phyloP scores from a whole-genome alignment of 92 coral and sea anemone species.

The Epizoanthus scotinus region DNA sequence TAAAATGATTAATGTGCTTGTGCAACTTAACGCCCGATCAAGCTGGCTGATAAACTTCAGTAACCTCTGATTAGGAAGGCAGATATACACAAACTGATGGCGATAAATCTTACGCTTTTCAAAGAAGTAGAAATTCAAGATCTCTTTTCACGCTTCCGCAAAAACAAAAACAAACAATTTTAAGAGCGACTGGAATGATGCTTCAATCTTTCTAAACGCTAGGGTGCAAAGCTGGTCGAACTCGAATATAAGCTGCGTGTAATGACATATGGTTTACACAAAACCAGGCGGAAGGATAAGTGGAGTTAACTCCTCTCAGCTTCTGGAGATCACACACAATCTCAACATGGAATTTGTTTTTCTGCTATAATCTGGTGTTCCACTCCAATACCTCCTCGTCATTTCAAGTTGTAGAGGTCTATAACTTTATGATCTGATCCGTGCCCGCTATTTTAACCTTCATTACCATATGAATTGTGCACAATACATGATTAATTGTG shows the following conservation, averaged over 20 bases:
- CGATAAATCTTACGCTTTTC: constrained; percentile 14
- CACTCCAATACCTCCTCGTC: constrained; percentile 28
- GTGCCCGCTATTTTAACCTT: constrained; percentile 45
- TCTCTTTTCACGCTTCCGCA: constrained; percentile 28
- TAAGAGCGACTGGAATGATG: constrained; percentile 35
- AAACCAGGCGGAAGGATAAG: background rate
- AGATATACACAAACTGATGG: constrained; percentile 7
- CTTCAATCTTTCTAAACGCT: constrained; percentile 36
- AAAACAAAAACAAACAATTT: constrained; percentile 41
- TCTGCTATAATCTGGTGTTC: constrained; percentile 11
- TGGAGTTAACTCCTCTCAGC: background rate
- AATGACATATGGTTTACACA: constrained; percentile 19
- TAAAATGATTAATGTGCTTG: constrained; percentile 34
- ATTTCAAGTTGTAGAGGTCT: constrained; percentile 17
- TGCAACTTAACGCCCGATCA: constrained; percentile 44
- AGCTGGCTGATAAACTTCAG: background rate
- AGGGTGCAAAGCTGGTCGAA: constrained; percentile 26
- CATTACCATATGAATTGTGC: constrained; percentile 68
- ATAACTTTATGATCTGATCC: constrained; percentile 20
- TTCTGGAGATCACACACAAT: background rate
- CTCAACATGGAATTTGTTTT: background rate
- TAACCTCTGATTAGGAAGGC: constrained; percentile 18
- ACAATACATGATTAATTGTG: constrained; percentile 68
- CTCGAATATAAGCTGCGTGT: background rate
- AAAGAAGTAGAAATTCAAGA: constrained; percentile 13